phyloP scores from a whole-genome alignment of 2,797 vertebrate species.

The Leucoraja ocellata region DNA sequence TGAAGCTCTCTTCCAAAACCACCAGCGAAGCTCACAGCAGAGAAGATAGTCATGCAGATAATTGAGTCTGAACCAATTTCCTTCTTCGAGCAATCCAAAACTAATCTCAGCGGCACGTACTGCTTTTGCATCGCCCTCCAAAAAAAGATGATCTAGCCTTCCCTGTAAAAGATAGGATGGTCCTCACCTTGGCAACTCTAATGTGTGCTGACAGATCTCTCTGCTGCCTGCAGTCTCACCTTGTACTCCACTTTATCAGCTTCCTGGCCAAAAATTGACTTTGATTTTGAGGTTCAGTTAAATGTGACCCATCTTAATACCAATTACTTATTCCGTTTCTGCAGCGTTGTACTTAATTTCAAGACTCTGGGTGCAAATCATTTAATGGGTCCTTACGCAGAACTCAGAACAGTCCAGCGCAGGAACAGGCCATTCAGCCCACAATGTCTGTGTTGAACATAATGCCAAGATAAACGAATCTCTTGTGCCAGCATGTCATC shows the following conservation, averaged over 20 bases:
- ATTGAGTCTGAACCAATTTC: not conserved
- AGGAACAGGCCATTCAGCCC: too few relatives aligned
- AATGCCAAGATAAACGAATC: too few relatives aligned
- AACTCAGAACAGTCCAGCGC: too few relatives aligned
- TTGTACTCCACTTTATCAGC: not conserved
- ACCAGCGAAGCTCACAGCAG: not conserved
- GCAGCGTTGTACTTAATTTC: not conserved
- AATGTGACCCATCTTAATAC: not conserved
- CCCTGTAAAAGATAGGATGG: not conserved
- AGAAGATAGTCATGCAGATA: not conserved
- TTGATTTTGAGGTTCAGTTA: not conserved
- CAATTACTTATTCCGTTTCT: not conserved
- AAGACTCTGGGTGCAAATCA: not conserved
- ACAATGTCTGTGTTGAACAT: too few relatives aligned
- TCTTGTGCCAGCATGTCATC: too few relatives aligned
- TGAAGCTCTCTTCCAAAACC: not conserved
- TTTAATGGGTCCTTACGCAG: not conserved
- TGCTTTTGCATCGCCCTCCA: not conserved
- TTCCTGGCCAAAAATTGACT: not conserved
- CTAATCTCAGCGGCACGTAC: not conserved
- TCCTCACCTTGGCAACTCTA: not conserved
- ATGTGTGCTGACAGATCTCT: not conserved
- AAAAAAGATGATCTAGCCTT: not conserved
- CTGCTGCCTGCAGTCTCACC: not conserved
- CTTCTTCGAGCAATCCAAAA: not conserved